Evolutionary conservation across 2,113 vertebrate genomes (phyloP).

Genomic region (Leucopsar rothschildi): DNA sequence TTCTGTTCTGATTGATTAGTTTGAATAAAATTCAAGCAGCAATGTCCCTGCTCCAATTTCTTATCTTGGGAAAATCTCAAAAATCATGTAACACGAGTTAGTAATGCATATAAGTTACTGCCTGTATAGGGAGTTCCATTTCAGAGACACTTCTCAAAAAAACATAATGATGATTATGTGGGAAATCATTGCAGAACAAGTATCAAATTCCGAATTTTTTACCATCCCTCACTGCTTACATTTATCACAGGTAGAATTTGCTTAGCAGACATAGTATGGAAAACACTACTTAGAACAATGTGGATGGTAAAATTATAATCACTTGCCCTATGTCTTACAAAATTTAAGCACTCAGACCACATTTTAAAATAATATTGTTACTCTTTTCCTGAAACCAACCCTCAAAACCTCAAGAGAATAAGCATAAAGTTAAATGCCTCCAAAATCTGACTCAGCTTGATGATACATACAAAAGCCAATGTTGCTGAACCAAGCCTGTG

Average conservation of each 20-base stretch:
- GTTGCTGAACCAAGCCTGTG: neutral
- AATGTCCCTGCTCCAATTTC: neutral
- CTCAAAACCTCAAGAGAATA: neutral
- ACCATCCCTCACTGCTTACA: neutral
- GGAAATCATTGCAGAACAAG: neutral
- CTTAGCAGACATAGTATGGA: neutral
- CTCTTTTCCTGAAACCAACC: neutral
- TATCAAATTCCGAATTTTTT: neutral
- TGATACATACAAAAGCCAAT: neutral
- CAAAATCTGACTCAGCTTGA: neutral
- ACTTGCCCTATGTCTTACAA: neutral
- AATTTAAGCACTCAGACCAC: neutral
- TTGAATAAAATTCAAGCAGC: constrained; percentile 30
- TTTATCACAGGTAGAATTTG: neutral
- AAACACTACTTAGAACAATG: neutral
- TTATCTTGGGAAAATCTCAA: neutral
- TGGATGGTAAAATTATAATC: neutral
- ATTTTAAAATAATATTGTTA: neutral
- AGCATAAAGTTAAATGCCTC: neutral
- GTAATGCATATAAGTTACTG: neutral
- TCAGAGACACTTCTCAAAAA: neutral
- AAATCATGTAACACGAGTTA: neutral
- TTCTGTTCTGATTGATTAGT: constrained; percentile 31
- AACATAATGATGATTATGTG: neutral
- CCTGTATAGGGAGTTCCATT: neutral